A percentile compares a stretch with the other conserved stretches of the same genome.
These are phyloP conservation scores for Eupithecia abbreviata DNA, from an alignment of 2,888 invertebrate genomes.

Conservation along the genomic window DNA sequence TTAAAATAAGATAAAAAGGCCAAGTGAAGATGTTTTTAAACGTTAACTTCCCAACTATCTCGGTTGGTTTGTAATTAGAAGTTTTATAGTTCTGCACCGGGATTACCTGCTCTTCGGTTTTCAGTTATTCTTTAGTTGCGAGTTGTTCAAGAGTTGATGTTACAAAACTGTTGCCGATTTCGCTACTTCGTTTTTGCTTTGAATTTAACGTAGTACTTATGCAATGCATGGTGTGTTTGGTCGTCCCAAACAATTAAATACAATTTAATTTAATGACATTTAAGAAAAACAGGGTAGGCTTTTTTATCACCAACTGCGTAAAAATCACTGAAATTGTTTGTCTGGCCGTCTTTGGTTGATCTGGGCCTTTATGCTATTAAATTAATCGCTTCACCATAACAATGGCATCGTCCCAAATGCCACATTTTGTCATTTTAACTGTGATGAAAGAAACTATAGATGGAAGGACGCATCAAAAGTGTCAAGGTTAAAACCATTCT, in stretches of 20 bases:
- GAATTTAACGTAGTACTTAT: constrained; percentile 15
- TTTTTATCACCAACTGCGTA: not conserved
- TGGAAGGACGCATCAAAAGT: too few species aligned
- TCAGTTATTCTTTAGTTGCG: constrained; percentile 13
- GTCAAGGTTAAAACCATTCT: too few species aligned
- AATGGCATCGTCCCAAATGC: too few species aligned
- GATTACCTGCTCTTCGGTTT: constrained; percentile 20
- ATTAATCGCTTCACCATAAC: too few species aligned
- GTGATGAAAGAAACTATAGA: too few species aligned
- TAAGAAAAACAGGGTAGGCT: not conserved
- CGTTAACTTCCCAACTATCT: constrained; percentile 17
- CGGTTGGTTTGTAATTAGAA: constrained; percentile 34
- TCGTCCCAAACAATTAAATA: not conserved
- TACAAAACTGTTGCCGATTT: constrained; percentile 23
- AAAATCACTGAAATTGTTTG: not conserved
- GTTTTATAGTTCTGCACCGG: constrained; percentile 26
- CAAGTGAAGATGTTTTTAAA: constrained; percentile 19
- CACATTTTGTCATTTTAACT: too few species aligned
- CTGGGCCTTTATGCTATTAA: too few species aligned
- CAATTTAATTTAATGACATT: not conserved
- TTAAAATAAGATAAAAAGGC: not conserved
- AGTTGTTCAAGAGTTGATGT: constrained; percentile 27
- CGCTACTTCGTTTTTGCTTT: constrained; percentile 38
- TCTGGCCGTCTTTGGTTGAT: not conserved
- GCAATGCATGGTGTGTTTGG: not conserved